Evolutionary conservation across 2,888 invertebrate genomes (phyloP), one percentile per base, ranked within the genome.

Genomic region (Platynereis dumerilii): DNA sequence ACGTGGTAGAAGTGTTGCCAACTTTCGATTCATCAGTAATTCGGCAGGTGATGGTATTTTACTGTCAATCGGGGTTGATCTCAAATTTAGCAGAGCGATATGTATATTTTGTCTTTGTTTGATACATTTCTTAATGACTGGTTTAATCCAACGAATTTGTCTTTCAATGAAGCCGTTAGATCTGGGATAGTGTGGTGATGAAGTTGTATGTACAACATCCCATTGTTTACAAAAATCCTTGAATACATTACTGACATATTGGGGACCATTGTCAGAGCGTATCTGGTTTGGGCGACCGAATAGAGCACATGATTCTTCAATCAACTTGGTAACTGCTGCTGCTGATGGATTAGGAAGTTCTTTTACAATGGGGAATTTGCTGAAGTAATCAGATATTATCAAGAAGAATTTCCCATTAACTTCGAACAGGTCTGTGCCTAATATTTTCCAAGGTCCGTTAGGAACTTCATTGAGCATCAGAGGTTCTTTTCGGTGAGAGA

Each of bases 371-470:
- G 55, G 5, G 26, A 27, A 55, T 27, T 55, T 55, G 22, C 22
- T 22, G 17, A 22, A 55, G 26, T 24, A 55, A 24, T 55, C 55
- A 10, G 26, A 20, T 7, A 55, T 10, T 15, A 55, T 55, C 3
- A 55, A 10, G 55, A 27, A 55, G 24, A 5, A 3, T 27, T 55
- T n/a, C 17, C 28, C 28, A 5, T 55, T 55, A 2, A 55, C 26
- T 27, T 55, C 55, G 26, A 26, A 20, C 26, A 55, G 26, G 17
- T 55, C 55, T 22, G 55, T 55, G 2, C 55, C 55, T 24, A 55
- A 27, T 27, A 24, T 24, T 24, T 20, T 24, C 55, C 55, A 55
- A 15, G 55, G 55, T 17, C 15, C 26, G 55, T 17, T 27, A 27
- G 55, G 55, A 24, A 55, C 7, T 27, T 24, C 55, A 22, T 5